phyloP scores from a whole-genome alignment of 2,888 invertebrate species.

The Allacma fusca region DNA sequence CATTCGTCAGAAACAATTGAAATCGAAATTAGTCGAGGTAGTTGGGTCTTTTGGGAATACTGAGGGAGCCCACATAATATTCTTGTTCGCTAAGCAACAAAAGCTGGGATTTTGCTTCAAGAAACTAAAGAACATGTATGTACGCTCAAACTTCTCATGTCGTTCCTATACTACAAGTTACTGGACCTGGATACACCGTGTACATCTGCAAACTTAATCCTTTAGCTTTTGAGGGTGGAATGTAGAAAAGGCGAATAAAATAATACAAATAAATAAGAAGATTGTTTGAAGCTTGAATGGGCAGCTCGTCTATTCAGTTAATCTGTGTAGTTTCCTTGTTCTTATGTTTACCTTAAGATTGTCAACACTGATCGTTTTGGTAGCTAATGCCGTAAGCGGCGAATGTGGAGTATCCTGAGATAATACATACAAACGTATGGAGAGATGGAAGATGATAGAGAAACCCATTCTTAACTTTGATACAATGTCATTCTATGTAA shows the following conservation, averaged over 20 bases:
- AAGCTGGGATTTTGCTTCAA: no score
- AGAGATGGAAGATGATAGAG: not conserved
- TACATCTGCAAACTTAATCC: no score
- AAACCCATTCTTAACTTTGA: slow-evolving; percentile 3
- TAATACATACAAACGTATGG: not conserved
- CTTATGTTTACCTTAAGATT: slow-evolving; percentile 22
- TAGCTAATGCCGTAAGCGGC: slow-evolving; percentile 32
- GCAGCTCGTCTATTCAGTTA: slow-evolving; percentile 23
- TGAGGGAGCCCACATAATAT: no score
- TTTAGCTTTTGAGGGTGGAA: not conserved
- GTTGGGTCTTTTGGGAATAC: no score
- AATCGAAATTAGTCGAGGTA: no score
- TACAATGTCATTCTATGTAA: not conserved
- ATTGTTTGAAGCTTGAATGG: not conserved
- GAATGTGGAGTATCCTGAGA: not conserved
- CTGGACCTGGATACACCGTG: no score
- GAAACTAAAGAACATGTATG: no score
- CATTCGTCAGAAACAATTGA: no score
- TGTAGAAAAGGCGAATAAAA: slow-evolving; percentile 16
- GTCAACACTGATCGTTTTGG: slow-evolving; percentile 20
- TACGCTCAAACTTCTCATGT: no score
- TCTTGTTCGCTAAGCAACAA: no score
- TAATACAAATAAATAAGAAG: slow-evolving; percentile 6
- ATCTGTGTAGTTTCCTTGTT: slow-evolving; percentile 14
- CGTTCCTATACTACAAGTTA: no score